Conservation (phyloP, 2,888 invertebrate genomes). For the Fragum sueziense region DNA sequence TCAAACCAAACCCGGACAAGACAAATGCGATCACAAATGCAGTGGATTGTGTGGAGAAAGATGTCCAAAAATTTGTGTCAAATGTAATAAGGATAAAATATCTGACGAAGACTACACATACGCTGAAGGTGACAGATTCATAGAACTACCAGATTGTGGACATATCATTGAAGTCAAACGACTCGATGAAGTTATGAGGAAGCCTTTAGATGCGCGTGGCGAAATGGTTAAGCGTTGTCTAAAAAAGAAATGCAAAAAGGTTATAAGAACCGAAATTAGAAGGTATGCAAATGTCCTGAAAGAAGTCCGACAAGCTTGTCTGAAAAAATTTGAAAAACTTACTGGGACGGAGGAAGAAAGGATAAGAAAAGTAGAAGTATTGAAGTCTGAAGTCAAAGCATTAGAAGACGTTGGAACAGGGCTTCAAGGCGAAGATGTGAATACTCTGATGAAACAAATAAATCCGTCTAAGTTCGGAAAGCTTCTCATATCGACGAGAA, state of each 20-base stretch:
- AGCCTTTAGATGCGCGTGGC: slow-evolving; percentile 41
- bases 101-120: slow-evolving; percentile 82
- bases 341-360: not conserved
- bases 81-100: slow-evolving; percentile 77
- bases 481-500: not conserved
- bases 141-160: slow-evolving; percentile 75
- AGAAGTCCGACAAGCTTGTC: not conserved
- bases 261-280: slow-evolving; percentile 84
- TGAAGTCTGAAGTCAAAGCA: not conserved
- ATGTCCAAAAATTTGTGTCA: slow-evolving; percentile 68
- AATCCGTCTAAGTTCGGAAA: not conserved
- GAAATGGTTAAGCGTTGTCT: slow-evolving; percentile 84
- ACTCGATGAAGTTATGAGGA: slow-evolving; percentile 81
- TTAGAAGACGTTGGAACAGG: not conserved
- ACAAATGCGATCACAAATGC: not conserved
- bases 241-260: slow-evolving; percentile 83
- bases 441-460: not conserved
- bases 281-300: slow-evolving; percentile 43
- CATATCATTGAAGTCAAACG: slow-evolving; percentile 80
- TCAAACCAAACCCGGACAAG: not conserved
- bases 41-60: slow-evolving; percentile 83
- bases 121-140: slow-evolving; percentile 75
- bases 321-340: not conserved
- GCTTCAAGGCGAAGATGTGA: not conserved
- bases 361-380: not conserved